phyloP scores from a whole-genome alignment of 2,113 vertebrate genomes.

The Puma concolor region DNA sequence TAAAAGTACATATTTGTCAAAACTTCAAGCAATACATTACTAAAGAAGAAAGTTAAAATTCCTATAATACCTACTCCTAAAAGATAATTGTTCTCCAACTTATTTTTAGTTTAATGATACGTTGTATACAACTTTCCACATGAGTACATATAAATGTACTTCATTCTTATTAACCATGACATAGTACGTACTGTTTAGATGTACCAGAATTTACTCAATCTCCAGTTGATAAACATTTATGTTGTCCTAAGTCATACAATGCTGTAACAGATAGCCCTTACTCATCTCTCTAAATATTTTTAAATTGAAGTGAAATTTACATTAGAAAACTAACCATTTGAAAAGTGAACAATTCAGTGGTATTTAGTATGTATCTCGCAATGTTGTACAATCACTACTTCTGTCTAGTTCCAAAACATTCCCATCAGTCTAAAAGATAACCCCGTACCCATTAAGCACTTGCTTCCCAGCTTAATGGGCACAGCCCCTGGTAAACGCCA shows the following conservation, averaged over 20 bases:
- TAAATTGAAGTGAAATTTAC: constrained; percentile 22
- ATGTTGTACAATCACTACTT: not conserved
- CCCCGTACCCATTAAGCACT: not conserved
- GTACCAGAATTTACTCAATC: not conserved
- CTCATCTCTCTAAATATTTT: not conserved
- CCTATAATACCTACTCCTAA: not conserved
- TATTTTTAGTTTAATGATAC: not conserved
- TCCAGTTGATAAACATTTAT: not conserved
- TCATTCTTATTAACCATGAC: not conserved
- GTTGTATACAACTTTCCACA: not conserved
- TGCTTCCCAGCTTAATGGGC: not conserved
- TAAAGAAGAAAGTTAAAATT: constrained; percentile 1
- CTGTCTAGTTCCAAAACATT: not conserved
- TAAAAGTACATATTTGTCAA: not conserved
- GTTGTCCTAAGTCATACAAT: not conserved
- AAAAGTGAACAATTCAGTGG: not conserved
- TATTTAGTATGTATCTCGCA: not conserved
- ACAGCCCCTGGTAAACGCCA: not conserved
- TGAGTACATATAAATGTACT: not conserved
- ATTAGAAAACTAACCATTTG: not conserved
- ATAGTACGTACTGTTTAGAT: not conserved
- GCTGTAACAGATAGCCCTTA: not conserved
- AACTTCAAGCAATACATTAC: not conserved
- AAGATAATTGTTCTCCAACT: not conserved
- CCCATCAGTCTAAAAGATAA: not conserved